Evolutionary conservation across 2,797 vertebrate genomes (phyloP).

Genomic region (Pangasius krempfi): DNA sequence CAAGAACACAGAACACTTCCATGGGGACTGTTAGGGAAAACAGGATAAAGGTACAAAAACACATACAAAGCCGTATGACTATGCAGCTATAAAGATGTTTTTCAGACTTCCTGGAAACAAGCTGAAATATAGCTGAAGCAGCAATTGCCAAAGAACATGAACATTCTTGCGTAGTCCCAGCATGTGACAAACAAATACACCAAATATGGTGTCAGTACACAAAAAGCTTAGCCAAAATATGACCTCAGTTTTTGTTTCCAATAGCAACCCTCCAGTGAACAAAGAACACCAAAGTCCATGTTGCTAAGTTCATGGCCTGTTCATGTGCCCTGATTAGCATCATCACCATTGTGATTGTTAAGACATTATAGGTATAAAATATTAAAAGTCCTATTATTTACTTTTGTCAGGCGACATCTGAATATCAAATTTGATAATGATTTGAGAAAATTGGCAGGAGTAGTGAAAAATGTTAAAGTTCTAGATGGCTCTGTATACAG

Average conservation of each 20-base stretch:
- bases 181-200: conserved; percentile 22
- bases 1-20: conserved; percentile 41
- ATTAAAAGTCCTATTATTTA: not conserved
- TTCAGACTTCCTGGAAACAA: conserved; percentile 14
- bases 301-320: conserved; percentile 4
- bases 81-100: not conserved
- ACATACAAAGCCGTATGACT: conserved; percentile 14
- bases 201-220: conserved; percentile 11
- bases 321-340: not conserved
- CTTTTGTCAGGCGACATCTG: not conserved
- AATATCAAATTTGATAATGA: not conserved
- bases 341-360: not conserved
- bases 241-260: conserved; percentile 14
- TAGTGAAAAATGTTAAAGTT: not conserved
- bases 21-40: conserved; percentile 37
- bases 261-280: not conserved
- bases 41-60: conserved; percentile 40
- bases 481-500: not conserved
- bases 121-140: not conserved
- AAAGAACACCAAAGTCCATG: conserved; percentile 12
- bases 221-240: conserved; percentile 22
- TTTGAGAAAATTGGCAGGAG: not conserved
- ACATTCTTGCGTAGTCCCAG: not conserved
- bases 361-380: not conserved
- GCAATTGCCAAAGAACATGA: not conserved